Evolutionary conservation across 2,888 invertebrate genomes (phyloP).

Genomic region (Lymantria dispar): DNA sequence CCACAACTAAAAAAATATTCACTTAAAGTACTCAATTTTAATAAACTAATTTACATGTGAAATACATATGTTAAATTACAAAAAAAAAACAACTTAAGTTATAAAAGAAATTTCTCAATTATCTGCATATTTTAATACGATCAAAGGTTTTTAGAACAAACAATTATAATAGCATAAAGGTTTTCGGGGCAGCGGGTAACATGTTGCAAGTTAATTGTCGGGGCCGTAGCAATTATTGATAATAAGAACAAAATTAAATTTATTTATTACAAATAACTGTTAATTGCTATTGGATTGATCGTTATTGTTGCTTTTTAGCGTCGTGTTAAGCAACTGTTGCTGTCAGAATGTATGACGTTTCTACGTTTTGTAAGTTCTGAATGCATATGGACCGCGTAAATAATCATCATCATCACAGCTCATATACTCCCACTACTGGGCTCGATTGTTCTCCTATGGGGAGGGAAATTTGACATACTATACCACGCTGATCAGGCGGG

Average conservation of each 20-base stretch:
- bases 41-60: too few relatives aligned
- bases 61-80: too few relatives aligned
- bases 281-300: conserved; percentile 19
- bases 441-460: too few relatives aligned
- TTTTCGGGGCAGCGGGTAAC: conserved; percentile 18
- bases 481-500: too few relatives aligned
- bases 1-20: too few relatives aligned
- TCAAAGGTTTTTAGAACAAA: conserved; percentile 7
- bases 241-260: conserved; percentile 17
- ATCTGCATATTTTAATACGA: neutral
- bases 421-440: too few relatives aligned
- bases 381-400: neutral
- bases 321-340: neutral
- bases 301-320: conserved; percentile 12
- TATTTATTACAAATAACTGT: conserved; percentile 20
- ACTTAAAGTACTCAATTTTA: too few relatives aligned
- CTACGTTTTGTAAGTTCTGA: neutral
- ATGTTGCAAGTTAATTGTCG: conserved; percentile 5
- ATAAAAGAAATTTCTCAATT: too few relatives aligned
- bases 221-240: conserved; percentile 15
- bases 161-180: conserved; percentile 5
- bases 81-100: too few relatives aligned
- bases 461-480: too few relatives aligned
- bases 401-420: neutral
- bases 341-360: neutral